A percentile compares a stretch with the other conserved stretches of the same genome.
These are phyloP conservation scores for Tragelaphus buxtoni DNA, from an alignment of 2,113 vertebrate species.

Conservation along the genomic window DNA sequence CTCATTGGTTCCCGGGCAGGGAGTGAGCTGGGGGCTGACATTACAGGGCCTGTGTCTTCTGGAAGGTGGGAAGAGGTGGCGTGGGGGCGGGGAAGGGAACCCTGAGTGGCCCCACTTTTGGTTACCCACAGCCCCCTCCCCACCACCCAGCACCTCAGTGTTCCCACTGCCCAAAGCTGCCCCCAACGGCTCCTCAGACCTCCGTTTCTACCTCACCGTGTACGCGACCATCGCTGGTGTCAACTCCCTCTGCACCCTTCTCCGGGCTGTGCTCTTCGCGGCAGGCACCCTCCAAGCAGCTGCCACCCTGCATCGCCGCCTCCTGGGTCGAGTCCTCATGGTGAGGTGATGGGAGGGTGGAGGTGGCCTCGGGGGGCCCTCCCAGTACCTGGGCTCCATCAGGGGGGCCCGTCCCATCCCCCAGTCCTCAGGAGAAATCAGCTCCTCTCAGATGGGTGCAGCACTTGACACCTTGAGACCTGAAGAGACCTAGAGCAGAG, in stretches of 20 bases:
- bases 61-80: neutral
- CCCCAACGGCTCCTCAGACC: conserved; percentile 79
- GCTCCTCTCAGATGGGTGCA: neutral
- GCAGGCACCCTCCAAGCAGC: conserved; percentile 88
- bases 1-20: neutral
- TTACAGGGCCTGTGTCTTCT: neutral
- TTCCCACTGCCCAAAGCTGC: conserved; percentile 48
- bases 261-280: conserved; percentile 92
- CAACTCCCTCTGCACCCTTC: conserved; percentile 92
- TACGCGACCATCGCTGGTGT: conserved; percentile 87
- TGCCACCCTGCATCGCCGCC: conserved; percentile 83
- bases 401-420: neutral
- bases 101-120: neutral
- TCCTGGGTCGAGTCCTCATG: conserved; percentile 87
- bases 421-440: neutral
- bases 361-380: neutral
- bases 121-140: conserved; percentile 54
- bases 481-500: neutral
- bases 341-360: conserved; percentile 73
- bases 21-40: neutral
- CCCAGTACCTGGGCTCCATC: neutral
- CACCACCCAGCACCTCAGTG: conserved; percentile 78
- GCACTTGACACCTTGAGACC: neutral
- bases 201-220: conserved; percentile 90
- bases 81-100: neutral